Conservation (phyloP, 2,888 invertebrate species). For the Erebia palarica region DNA sequence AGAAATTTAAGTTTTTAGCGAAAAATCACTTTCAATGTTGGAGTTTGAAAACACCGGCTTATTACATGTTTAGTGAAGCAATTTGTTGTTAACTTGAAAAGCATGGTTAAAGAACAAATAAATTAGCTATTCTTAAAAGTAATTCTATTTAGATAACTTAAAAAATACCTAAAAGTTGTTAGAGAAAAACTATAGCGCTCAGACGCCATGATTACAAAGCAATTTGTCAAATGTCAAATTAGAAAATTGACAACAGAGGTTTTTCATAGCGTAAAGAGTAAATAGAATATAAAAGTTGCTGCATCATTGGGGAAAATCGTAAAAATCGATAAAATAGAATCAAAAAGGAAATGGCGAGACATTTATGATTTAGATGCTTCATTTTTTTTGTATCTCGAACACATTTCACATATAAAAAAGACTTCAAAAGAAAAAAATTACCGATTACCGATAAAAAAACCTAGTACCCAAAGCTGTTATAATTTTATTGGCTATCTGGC, state of each 20-base stretch:
- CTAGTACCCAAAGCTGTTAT: neutral
- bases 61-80: neutral
- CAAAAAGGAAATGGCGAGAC: neutral
- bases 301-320: neutral
- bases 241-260: neutral
- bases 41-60: slow-evolving; percentile 28
- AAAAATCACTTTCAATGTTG: slow-evolving; percentile 36
- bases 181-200: slow-evolving; percentile 98
- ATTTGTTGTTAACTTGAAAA: neutral
- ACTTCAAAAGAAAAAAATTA: too few relatives aligned
- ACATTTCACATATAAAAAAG: too few relatives aligned
- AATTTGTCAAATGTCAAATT: slow-evolving; percentile 48
- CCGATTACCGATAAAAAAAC: neutral
- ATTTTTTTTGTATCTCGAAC: too few relatives aligned
- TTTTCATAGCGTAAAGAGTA: neutral
- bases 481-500: slow-evolving; percentile 17
- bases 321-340: too few relatives aligned
- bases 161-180: slow-evolving; percentile 85
- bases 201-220: slow-evolving; percentile 92
- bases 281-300: neutral
- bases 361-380: neutral
- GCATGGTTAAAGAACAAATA: neutral
- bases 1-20: slow-evolving; percentile 37
- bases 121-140: neutral
- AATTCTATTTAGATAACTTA: neutral